A percentile compares a stretch with the other conserved stretches of the same genome.
Conservation (phyloP, 1,140 invertebrate species). For the Aphis gossypii region DNA sequence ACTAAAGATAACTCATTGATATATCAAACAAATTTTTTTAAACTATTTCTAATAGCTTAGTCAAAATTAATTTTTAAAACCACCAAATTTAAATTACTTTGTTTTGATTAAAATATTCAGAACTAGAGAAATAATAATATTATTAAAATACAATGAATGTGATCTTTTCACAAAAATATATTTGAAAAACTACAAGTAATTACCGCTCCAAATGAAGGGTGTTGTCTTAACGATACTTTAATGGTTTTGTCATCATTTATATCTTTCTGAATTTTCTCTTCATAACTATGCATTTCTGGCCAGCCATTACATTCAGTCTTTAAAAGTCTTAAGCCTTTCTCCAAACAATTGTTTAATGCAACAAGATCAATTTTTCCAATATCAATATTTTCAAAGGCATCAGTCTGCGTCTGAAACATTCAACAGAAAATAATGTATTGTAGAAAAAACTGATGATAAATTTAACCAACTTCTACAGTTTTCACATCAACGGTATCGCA, state of each 20-base stretch:
- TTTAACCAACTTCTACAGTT: background rate
- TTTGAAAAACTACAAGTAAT: background rate
- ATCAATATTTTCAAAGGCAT: background rate
- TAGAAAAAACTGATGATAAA: background rate
- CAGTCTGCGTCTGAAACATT: constrained; percentile 30
- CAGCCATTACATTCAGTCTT: background rate
- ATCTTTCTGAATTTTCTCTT: background rate
- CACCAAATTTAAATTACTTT: too few species aligned
- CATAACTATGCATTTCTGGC: background rate
- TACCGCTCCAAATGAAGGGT: background rate
- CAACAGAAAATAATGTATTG: background rate
- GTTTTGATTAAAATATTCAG: background rate
- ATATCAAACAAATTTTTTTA: too few species aligned
- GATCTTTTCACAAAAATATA: background rate
- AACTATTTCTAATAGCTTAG: too few species aligned
- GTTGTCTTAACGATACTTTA: background rate
- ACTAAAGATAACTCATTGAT: background rate
- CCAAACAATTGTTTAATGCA: constrained; percentile 18
- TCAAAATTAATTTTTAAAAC: too few species aligned
- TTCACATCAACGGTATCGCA: background rate
- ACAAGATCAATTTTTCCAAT: background rate
- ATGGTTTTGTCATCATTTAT: background rate
- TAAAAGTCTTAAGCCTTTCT: background rate
- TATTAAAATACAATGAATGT: background rate
- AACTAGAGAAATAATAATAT: background rate